These are phyloP conservation scores for Bradypodion pumilum DNA, from an alignment of 2,797 vertebrate species.

Conservation along the genomic window DNA sequence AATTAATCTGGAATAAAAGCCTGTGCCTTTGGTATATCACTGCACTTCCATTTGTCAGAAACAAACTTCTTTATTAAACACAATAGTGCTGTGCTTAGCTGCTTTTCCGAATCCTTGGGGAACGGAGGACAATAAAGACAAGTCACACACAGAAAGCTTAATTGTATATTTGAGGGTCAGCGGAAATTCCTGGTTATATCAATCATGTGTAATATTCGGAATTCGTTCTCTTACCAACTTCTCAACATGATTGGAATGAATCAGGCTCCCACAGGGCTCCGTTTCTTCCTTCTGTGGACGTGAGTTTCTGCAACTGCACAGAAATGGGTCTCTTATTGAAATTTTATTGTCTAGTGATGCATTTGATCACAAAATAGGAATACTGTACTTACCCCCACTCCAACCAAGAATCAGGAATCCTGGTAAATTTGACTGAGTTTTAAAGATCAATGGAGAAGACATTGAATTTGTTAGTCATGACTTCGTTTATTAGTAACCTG, in stretches of 20 bases:
- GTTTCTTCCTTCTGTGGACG: not conserved
- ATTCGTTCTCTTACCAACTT: not conserved
- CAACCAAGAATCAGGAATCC: slow-evolving; percentile 22
- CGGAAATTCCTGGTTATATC: slow-evolving; percentile 34
- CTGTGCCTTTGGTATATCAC: slow-evolving; percentile 24
- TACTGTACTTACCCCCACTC: slow-evolving; percentile 20
- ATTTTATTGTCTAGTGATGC: slow-evolving; percentile 25
- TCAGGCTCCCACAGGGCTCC: slow-evolving; percentile 8
- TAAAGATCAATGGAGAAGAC: slow-evolving; percentile 40
- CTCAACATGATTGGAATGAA: slow-evolving; percentile 23
- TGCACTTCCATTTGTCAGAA: slow-evolving; percentile 58
- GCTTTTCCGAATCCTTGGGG: slow-evolving; percentile 50
- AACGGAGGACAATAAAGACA: slow-evolving; percentile 50
- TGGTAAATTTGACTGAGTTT: slow-evolving; percentile 38
- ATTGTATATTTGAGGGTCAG: slow-evolving; percentile 26
- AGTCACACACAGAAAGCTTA: slow-evolving; percentile 47
- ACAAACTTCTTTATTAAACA: slow-evolving; percentile 56
- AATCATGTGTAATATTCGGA: slow-evolving; percentile 38
- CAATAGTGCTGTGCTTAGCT: slow-evolving; percentile 50
- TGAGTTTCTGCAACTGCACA: not conserved
- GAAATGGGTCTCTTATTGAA: slow-evolving; percentile 22
- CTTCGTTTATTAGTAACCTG: slow-evolving; percentile 33
- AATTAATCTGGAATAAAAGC: slow-evolving; percentile 36
- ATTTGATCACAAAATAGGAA: slow-evolving; percentile 34
- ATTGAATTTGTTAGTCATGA: slow-evolving; percentile 40